Conservation (phyloP, 2,113 vertebrate species). For the Podarcis raffonei region DNA sequence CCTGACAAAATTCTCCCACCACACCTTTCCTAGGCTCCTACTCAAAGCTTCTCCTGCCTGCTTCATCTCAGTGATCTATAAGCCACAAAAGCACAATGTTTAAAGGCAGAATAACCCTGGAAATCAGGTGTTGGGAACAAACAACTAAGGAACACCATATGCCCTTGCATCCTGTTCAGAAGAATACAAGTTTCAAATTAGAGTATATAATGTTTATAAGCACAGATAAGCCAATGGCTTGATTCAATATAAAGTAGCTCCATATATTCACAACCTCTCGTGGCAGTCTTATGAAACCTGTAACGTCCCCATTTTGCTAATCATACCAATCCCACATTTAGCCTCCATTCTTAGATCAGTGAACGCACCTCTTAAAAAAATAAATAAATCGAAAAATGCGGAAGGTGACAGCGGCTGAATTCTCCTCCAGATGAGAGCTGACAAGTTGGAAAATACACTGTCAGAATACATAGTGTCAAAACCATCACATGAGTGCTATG, state of each 20-base stretch:
- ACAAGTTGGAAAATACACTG: conserved; percentile 61
- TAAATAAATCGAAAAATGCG: conserved; percentile 23
- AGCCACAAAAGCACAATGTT: not conserved
- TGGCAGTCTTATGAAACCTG: not conserved
- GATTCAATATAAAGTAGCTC: too few species aligned
- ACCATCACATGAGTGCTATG: conserved; percentile 28
- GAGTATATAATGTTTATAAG: not conserved
- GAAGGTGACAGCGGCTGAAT: conserved; percentile 42
- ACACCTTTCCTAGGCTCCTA: too few species aligned
- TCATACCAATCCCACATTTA: conserved; percentile 23
- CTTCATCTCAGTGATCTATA: not conserved
- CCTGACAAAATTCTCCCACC: too few species aligned
- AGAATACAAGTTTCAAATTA: too few species aligned
- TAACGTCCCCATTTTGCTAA: not conserved
- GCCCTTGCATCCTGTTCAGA: too few species aligned
- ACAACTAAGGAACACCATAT: not conserved
- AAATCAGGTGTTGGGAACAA: not conserved
- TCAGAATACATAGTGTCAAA: conserved; percentile 37
- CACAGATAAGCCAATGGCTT: too few species aligned
- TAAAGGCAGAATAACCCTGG: not conserved
- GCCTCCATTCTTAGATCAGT: conserved; percentile 15
- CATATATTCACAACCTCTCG: not conserved
- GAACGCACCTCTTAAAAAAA: conserved; percentile 8
- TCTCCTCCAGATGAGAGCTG: conserved; percentile 60
- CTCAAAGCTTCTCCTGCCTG: not conserved